phyloP scores from a whole-genome alignment of 2,113 vertebrate genomes.

The Bettongia penicillata region DNA sequence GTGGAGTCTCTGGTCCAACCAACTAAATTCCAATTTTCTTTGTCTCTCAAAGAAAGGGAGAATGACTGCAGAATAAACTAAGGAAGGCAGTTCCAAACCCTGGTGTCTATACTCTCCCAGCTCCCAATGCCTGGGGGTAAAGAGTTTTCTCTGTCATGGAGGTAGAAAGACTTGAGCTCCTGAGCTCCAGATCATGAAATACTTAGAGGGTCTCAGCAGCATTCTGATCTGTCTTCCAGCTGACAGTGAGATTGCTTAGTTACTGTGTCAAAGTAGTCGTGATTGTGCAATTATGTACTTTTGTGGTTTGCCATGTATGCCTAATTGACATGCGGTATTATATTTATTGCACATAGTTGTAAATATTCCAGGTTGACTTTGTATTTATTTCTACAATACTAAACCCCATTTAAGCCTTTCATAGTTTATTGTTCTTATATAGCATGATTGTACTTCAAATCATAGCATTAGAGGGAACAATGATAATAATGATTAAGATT shows the following conservation, averaged over 20 bases:
- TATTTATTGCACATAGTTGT: conserved; percentile 52
- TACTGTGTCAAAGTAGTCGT: conserved; percentile 49
- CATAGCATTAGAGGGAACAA: background rate
- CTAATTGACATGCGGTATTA: conserved; percentile 47
- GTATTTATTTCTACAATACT: background rate
- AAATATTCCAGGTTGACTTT: conserved; percentile 25
- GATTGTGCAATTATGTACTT: conserved; percentile 43
- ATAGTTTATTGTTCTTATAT: background rate
- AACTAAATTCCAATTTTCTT: background rate
- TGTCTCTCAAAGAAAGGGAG: background rate
- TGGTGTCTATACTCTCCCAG: background rate
- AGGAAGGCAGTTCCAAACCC: background rate
- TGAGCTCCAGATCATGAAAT: conserved; percentile 39
- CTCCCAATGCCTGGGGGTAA: background rate
- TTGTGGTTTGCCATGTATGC: conserved; percentile 66
- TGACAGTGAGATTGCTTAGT: conserved; percentile 45
- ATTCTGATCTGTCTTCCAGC: conserved; percentile 10
- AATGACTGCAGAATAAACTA: background rate
- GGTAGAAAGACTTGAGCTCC: conserved; percentile 21
- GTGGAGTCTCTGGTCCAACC: background rate
- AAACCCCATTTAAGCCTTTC: background rate
- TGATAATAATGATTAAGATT: background rate
- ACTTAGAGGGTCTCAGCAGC: background rate
- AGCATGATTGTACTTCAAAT: background rate
- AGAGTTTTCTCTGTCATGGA: background rate